A percentile compares a stretch with the other conserved stretches of the same genome.
These are phyloP conservation scores for Mastacembelus armatus DNA, from an alignment of 2,797 vertebrate species.

Conservation along the genomic window DNA sequence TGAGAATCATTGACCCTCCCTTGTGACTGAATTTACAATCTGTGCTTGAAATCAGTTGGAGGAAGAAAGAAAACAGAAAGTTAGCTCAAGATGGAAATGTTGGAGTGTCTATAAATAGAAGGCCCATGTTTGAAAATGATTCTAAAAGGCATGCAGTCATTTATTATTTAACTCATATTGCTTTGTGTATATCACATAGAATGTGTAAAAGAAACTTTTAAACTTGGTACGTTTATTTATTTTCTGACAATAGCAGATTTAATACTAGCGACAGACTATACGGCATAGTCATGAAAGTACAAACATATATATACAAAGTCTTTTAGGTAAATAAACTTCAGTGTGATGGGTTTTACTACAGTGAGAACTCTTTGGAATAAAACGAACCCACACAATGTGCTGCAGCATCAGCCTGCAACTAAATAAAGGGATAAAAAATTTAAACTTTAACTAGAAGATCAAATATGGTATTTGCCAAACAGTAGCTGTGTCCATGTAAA, in stretches of 20 bases:
- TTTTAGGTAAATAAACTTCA: conserved; percentile 14
- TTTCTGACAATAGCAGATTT: conserved; percentile 16
- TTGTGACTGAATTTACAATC: conserved; percentile 74
- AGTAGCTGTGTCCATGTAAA: conserved; percentile 11
- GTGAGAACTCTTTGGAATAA: conserved; percentile 1
- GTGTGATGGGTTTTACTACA: neutral
- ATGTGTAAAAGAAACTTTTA: conserved; percentile 38
- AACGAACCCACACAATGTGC: conserved; percentile 4
- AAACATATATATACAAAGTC: neutral
- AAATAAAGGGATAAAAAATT: neutral
- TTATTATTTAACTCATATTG: conserved; percentile 74
- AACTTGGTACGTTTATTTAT: conserved; percentile 17
- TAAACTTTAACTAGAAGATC: neutral
- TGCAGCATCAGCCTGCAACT: neutral
- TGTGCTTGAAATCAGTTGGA: conserved; percentile 72
- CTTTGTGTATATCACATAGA: conserved; percentile 60
- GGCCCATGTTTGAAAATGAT: conserved; percentile 65
- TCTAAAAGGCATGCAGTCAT: conserved; percentile 67
- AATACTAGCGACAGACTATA: conserved; percentile 7
- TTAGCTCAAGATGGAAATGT: conserved; percentile 71
- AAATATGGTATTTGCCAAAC: conserved; percentile 18
- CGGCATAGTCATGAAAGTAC: conserved; percentile 14
- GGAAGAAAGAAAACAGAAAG: conserved; percentile 74
- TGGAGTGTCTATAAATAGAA: conserved; percentile 75
- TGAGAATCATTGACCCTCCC: conserved; percentile 78